phyloP scores from a whole-genome alignment of 2,888 invertebrate genomes.

The Autographa gamma region DNA sequence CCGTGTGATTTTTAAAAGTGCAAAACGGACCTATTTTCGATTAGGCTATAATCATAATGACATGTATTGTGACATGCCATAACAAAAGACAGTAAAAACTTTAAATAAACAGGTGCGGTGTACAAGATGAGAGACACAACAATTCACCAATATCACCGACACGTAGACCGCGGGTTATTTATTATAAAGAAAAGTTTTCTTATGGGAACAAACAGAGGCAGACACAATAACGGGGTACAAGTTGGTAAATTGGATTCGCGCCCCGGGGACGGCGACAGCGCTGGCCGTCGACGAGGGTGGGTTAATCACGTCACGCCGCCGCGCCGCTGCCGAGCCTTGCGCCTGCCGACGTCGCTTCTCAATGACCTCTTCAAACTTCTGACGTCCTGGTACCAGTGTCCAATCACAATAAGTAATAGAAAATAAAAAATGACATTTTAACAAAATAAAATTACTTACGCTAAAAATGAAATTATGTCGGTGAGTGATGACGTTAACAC shows the following conservation, averaged over 20 bases:
- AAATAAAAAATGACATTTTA: constrained; percentile 13
- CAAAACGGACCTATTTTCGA: neutral
- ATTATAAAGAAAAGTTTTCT: constrained; percentile 72
- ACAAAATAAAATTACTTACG: neutral
- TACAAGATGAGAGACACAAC: constrained; percentile 7
- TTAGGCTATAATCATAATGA: too few relatives aligned
- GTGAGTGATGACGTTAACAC: too few relatives aligned
- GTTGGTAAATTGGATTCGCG: constrained; percentile 83
- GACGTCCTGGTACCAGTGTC: constrained; percentile 22
- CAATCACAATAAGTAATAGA: neutral
- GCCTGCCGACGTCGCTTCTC: constrained; percentile 36
- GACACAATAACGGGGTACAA: constrained; percentile 81
- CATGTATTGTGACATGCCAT: too few relatives aligned
- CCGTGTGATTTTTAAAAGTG: neutral
- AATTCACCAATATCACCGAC: constrained; percentile 43
- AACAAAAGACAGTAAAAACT: too few relatives aligned
- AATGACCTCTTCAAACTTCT: constrained; percentile 31
- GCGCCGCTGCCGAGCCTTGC: constrained; percentile 33
- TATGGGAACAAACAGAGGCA: constrained; percentile 69
- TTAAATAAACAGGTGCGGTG: neutral
- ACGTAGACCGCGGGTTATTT: constrained; percentile 64
- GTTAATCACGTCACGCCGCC: constrained; percentile 63
- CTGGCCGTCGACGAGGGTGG: constrained; percentile 44
- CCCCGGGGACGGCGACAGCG: constrained; percentile 75
- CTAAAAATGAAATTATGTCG: constrained; percentile 30